phyloP scores from a whole-genome alignment of 2,888 invertebrate genomes.

The Seira sanloemensis region DNA sequence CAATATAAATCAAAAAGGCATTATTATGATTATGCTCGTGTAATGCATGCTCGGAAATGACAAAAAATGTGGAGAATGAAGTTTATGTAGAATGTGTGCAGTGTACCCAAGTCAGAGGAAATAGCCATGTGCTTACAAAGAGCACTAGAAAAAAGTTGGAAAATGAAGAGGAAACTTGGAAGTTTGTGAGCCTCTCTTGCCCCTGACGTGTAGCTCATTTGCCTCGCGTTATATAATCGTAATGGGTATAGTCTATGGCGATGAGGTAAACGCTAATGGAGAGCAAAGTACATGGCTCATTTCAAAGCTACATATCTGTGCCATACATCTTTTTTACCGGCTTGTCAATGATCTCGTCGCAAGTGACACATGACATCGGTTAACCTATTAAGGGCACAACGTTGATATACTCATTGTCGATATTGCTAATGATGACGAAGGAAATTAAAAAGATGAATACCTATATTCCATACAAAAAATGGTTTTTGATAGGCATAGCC shows the following conservation, averaged over 20 bases:
- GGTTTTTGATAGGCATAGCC: background rate
- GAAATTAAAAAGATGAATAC: no score
- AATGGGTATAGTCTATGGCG: no score
- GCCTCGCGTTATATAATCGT: background rate
- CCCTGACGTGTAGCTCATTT: conserved; percentile 17
- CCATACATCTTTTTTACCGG: background rate
- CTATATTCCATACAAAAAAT: no score
- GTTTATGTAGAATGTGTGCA: no score
- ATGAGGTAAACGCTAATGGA: background rate
- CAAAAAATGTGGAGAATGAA: no score
- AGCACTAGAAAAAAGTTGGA: no score
- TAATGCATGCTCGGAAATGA: no score
- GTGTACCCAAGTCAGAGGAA: no score
- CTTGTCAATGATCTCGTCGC: conserved; percentile 1
- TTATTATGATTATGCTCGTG: no score
- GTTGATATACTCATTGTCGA: background rate
- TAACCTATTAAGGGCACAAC: background rate
- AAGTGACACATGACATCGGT: background rate
- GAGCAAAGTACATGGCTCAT: background rate
- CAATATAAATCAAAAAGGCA: background rate
- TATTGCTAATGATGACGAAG: background rate
- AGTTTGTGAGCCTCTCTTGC: background rate
- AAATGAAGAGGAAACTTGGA: background rate
- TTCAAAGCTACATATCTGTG: background rate
- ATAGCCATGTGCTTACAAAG: no score